A percentile compares a stretch with the other conserved stretches of the same genome.
Conservation (phyloP, 2,113 vertebrate genomes). For the Pipra filicauda region DNA sequence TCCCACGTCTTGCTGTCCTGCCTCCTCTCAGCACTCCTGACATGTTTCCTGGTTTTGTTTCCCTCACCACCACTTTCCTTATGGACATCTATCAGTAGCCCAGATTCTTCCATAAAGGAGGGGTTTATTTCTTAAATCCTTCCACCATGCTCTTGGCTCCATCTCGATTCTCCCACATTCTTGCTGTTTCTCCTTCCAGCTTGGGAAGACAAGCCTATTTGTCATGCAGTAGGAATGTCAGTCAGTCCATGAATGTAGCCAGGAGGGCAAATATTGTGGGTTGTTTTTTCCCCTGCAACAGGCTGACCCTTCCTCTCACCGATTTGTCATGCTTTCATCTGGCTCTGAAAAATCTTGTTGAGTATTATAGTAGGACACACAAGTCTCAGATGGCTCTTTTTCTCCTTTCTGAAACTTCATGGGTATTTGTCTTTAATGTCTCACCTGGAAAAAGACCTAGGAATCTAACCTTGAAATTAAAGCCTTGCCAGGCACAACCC, state of each 20-base stretch:
- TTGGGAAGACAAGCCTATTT: not conserved
- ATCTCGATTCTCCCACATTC: not conserved
- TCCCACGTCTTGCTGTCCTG: not conserved
- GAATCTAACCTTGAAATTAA: not conserved
- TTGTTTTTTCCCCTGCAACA: not conserved
- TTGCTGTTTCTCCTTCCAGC: not conserved
- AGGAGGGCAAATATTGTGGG: not conserved
- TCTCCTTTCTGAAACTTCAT: not conserved
- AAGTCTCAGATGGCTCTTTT: not conserved
- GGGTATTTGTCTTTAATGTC: not conserved
- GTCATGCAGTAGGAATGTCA: conserved; percentile 27
- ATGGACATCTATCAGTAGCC: not conserved
- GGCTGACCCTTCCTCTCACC: not conserved
- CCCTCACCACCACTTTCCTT: not conserved
- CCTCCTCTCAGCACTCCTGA: not conserved
- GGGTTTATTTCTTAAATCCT: not conserved
- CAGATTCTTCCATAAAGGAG: not conserved
- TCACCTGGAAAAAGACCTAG: not conserved
- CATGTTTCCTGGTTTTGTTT: not conserved
- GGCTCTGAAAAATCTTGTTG: not conserved
- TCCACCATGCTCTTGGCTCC: not conserved
- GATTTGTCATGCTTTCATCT: not conserved
- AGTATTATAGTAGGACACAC: not conserved
- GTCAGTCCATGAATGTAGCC: not conserved
- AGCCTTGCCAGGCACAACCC: not conserved